Evolutionary conservation across 2,888 invertebrate species (phyloP).

Genomic region (Catonia carolina): DNA sequence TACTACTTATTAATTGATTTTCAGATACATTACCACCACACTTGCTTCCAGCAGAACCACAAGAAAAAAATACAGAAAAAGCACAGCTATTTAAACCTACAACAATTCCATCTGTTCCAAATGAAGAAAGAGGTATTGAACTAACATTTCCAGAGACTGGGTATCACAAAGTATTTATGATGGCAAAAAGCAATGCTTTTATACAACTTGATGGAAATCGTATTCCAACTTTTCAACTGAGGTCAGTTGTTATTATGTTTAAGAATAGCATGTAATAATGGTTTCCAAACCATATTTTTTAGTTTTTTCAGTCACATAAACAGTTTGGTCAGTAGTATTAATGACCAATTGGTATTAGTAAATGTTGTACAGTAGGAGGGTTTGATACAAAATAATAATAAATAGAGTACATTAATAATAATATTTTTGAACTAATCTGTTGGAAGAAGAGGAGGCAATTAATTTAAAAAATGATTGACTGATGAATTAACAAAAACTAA

Average conservation of each 20-base stretch:
- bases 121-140: conserved; percentile 67
- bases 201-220: conserved; percentile 87
- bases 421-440: too few species aligned
- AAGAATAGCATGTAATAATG: too few species aligned
- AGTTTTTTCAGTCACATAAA: background rate
- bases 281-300: too few species aligned
- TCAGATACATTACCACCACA: conserved; percentile 51
- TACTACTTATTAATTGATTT: background rate
- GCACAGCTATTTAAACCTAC: conserved; percentile 13
- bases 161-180: conserved; percentile 81
- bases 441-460: too few species aligned
- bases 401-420: too few species aligned
- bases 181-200: conserved; percentile 83
- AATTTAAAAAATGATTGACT: too few species aligned
- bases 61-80: background rate
- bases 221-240: conserved; percentile 81
- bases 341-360: too few species aligned
- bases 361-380: too few species aligned
- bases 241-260: conserved; percentile 50
- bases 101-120: conserved; percentile 58
- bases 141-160: conserved; percentile 81
- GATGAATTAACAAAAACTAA: too few species aligned
- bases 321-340: background rate
- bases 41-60: conserved; percentile 40
- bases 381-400: too few species aligned